These are phyloP conservation scores for Aplysia californica DNA, from an alignment of 1,140 invertebrate species.

Conservation along the genomic window DNA sequence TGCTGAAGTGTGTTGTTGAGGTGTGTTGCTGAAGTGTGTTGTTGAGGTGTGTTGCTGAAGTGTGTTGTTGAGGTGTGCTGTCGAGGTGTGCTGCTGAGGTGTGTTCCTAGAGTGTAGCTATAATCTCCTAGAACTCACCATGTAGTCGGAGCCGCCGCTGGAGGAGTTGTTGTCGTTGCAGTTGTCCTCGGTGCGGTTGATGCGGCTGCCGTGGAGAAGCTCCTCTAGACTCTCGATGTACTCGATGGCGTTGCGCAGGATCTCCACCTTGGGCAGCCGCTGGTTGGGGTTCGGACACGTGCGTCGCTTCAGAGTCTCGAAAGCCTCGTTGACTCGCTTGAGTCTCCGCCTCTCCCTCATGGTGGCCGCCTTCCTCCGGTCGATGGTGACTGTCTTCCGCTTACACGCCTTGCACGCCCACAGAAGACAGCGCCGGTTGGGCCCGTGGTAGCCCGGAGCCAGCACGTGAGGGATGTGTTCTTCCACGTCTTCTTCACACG, in stretches of 20 bases:
- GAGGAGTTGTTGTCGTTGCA: constrained; percentile 56
- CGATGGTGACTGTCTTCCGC: constrained; percentile 92
- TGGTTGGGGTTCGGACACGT: constrained; percentile 96
- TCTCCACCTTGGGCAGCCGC: constrained; percentile 96
- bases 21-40: too few relatives aligned
- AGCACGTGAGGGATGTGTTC: constrained; percentile 67
- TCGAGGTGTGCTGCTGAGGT: too few relatives aligned
- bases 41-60: too few relatives aligned
- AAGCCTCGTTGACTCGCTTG: constrained; percentile 98
- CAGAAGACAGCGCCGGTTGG: constrained; percentile 81
- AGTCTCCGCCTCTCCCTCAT: constrained; percentile 90
- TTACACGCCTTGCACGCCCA: constrained; percentile 98
- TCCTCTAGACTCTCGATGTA: constrained; percentile 95
- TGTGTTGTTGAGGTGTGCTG: too few relatives aligned
- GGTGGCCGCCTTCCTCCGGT: constrained; percentile 95
- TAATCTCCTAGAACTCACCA: too few relatives aligned
- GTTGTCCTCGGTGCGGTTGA: constrained; percentile 35
- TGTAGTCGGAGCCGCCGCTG: constrained; percentile 58
- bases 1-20: too few relatives aligned
- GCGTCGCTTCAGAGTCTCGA: constrained; percentile 91
- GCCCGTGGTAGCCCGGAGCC: constrained; percentile 65
- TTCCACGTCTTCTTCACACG: constrained; percentile 47
- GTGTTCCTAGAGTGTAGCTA: too few relatives aligned
- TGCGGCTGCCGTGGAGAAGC: constrained; percentile 66
- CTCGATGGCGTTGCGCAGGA: constrained; percentile 95